phyloP scores from a whole-genome alignment of 2,113 vertebrate genomes.

The Scophthalmus maximus region DNA sequence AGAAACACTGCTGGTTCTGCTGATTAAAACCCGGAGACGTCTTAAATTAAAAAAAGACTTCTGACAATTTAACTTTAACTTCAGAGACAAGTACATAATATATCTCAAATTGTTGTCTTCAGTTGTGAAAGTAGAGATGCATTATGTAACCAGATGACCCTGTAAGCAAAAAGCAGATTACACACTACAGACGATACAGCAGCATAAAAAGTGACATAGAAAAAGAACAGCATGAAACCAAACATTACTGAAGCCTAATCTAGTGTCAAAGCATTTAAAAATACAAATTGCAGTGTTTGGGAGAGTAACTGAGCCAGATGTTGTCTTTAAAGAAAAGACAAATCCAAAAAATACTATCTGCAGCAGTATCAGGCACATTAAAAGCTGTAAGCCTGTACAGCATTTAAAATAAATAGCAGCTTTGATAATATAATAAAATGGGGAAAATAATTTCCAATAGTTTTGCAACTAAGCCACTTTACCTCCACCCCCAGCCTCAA shows the following conservation, averaged over 20 bases:
- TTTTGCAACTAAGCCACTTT: constrained; percentile 23
- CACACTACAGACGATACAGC: no score
- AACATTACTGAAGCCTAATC: no score
- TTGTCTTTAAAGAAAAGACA: neutral
- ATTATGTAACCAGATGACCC: neutral
- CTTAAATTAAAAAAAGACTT: no score
- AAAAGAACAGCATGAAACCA: no score
- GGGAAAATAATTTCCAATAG: neutral
- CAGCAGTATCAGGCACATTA: neutral
- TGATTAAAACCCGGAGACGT: neutral
- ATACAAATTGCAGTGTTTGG: no score
- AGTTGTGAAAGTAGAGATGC: neutral
- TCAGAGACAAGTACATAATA: no score
- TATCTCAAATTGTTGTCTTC: no score
- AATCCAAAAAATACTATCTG: neutral
- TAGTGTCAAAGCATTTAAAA: no score
- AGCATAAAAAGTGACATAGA: no score
- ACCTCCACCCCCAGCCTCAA: constrained; percentile 91
- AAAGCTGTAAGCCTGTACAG: neutral
- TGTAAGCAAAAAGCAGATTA: neutral
- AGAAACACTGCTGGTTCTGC: neutral
- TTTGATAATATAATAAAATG: neutral
- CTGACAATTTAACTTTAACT: no score
- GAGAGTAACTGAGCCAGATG: no score
- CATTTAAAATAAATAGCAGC: neutral